phyloP scores from a whole-genome alignment of 2,113 vertebrate genomes.

The Gallinago jamesoni region DNA sequence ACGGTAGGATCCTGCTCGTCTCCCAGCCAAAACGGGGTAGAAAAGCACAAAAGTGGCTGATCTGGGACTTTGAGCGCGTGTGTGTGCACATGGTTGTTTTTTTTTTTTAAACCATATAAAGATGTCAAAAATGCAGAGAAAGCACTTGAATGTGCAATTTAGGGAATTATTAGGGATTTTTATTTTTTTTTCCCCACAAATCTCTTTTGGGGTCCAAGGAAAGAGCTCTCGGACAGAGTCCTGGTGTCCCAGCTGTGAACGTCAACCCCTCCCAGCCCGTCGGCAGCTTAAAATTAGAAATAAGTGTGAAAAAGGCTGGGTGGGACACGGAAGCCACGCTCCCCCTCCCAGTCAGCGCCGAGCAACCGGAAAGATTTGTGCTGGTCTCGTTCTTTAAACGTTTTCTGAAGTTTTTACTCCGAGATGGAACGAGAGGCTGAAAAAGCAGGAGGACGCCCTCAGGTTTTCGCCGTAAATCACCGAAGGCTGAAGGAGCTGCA shows the following conservation, averaged over 20 bases:
- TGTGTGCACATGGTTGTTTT: accelerated
- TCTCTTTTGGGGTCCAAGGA: not conserved
- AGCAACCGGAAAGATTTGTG: not conserved
- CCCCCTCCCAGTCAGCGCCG: accelerated
- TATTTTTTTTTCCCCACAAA: not conserved
- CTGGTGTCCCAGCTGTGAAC: accelerated
- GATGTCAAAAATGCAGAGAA: not conserved
- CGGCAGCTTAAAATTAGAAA: not conserved
- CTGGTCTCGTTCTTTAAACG: not conserved
- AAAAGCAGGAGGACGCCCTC: not conserved
- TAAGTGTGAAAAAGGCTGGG: too few species aligned
- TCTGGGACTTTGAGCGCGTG: not conserved
- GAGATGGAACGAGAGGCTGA: not conserved
- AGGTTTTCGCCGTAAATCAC: not conserved
- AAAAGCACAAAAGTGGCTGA: not conserved
- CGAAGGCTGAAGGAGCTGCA: not conserved
- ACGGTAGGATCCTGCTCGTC: too few species aligned
- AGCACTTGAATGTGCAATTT: not conserved
- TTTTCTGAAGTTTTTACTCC: not conserved
- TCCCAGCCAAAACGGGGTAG: not conserved
- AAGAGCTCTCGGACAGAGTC: not conserved
- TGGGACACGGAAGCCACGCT: accelerated
- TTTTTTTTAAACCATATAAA: not conserved
- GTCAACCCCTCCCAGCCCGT: not conserved
- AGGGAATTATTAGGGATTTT: not conserved